Evolutionary conservation across 1,140 invertebrate species (phyloP), one percentile per base, ranked within the genome.

Genomic region (Leptestheria dahalacensis): DNA sequence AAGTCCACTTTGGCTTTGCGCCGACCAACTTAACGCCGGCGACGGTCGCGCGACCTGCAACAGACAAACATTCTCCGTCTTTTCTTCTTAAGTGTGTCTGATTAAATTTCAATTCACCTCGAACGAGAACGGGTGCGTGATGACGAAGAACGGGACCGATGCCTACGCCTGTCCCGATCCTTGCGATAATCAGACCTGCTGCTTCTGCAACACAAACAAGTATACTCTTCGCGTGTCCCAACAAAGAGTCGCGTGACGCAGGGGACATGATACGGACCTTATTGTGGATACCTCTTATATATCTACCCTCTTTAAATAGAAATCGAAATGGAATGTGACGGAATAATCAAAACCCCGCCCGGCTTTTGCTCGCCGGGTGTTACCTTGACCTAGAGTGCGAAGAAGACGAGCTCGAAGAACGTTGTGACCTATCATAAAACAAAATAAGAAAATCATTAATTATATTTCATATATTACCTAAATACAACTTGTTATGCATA

Each of bases 371-470:
- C 33, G 33, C 6, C 53, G 53, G 53, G 53, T 55, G 53, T 55
- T 55, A 55, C 53, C 48, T 50, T 29, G 58, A 52, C 48, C 58
- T 51, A 51, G 58, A 60, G 23, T 29, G 47, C n/a, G 58, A 60
- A 10, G 47, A 41, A 21, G 58, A 60, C 18, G 57, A 59, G 21
- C 57, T 48, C 12, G 57, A 59, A 52, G 47, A 49, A 51, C 25
- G 29, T 10, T 25, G 58, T 26, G 58, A 60, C 24, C 28, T 50
- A n/a, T 28, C 41, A 26, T 49, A 60, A 15, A 26, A 12, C 25
- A 56, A 56, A 46, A 21, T 29, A 41, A 52, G 50, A 21, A 53
- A 11, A 53, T 11, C 4, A 18, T 21, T 11, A 53, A 26, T 21
- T 21, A 6, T 9, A 53, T 4, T 53, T 11, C 21, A 53, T 53